Evolutionary conservation across 2,797 vertebrate genomes (phyloP), one percentile per base, ranked within the genome.

Genomic region (Dromococcyx pavoninus): DNA sequence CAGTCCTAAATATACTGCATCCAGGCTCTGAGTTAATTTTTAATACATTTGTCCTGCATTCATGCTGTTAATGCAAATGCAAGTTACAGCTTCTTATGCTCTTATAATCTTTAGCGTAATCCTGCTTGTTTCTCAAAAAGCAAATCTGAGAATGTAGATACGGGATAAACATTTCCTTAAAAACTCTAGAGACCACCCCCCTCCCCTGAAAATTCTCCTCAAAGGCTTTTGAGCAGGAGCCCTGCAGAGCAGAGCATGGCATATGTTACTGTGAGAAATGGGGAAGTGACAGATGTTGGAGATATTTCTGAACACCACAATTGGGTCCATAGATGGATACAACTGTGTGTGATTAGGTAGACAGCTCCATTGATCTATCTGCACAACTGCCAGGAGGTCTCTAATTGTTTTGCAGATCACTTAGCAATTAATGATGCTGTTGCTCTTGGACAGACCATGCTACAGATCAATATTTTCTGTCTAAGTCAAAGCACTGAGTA

Each of bases 391-490:
- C 83, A 94, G 93, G 87, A 96, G 95, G 84, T 91, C 82, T 96
- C 96, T 96, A 95, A 97, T 96, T 97, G 95, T 96, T 97, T 95
- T 96, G 95, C 94, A 97, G 95, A 93, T 97, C 97, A 89, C 97
- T 97, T 96, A 96, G 94, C 96, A 96, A 97, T 97, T 97, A 97
- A 97, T 95, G 96, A 94, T 93, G 89, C 80, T 84, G 64, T 93
- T 97, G 96, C 96, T 94, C 95, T 97, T 94, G 94, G 93, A 95
- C 71, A 88, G 94, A 92, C 94, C 82, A 87, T 54, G 91, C 87
- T 95, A 86, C 57, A 88, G 95, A 97, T 97, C 88, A 33, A 86
- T 96, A 95, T 94, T 81, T 95, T 81, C 91, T 96, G 81, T 87
- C 78, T 94, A 95, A 97, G 91, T 93, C 94, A 94, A 94, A 97